Base-by-base conservation (phyloP, 2,888 invertebrate species). In the Malachius bipustulatus region DNA sequence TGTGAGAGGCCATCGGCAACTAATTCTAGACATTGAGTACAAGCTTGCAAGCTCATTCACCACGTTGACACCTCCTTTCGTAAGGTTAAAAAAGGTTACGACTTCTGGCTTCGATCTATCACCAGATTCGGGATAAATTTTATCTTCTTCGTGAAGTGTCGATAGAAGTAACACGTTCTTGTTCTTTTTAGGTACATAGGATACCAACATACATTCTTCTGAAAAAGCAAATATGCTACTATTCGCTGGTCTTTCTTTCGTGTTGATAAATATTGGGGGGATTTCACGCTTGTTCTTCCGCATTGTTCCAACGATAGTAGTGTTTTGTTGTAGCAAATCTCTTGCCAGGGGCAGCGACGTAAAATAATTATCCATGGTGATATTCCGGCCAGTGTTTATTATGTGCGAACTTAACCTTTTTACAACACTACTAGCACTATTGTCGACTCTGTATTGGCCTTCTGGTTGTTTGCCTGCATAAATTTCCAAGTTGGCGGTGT, bases 111-210 rank as follows among this genome's bases (percentile, higher is more conserved):
- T 37, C 14, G 13, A 26, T 16, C 28, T 29, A 36, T 27, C 27
- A 16, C 43, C 43, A 26, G 47, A 41, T n/a, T 31, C 13, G 30
- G 34, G 32, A 35, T 48, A 44, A 16, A 48, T 45, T 28, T 31
- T 37, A 28, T 37, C 40, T 35, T 45, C 45, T 16, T 45, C 36
- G 29, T 48, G 46, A 3, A 43, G 16, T 16, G 45, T 42, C 30
- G 48, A 48, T 27, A 51, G 24, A 26, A 50, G 29, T 12, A 44
- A 30, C 10, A 51, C 48, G 30, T 40, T 36, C 44, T 48, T 52
- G 38, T 48, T 42, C 39, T 29, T 19, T 37, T 44, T 39, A 32
- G 51, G 50, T 6, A 44, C 36, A 37, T 44, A 50, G 15, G 47
- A 47, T 28, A 51, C 40, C 16, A 43, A 19, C 9, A 14, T 24